Evolutionary conservation across 2,888 invertebrate genomes (phyloP), one percentile per base, ranked within the genome.

Genomic region (Campaea margaritaria): DNA sequence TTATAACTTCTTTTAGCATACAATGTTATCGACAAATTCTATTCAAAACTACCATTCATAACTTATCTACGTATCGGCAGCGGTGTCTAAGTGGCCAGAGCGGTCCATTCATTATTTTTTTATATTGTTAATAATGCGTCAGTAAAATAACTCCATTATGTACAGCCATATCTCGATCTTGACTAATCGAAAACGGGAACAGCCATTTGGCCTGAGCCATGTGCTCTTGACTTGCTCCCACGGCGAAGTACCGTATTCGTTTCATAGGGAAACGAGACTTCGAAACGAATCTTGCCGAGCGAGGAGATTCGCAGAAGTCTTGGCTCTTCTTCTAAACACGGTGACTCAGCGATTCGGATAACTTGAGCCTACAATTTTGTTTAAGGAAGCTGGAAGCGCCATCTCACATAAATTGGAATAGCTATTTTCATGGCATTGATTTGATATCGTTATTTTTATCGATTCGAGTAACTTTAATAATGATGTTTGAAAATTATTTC

Each of bases 91-190:
- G 50, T 51, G 56, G 55, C 46, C 52, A 53, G 43, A 62, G 47
- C 50, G 46, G 53, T 51, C 53, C 64, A 67, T 67, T 64, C 67
- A 67, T 62, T 64, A 64, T 62, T 67, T 62, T 61, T 60, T 54
- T 59, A 60, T 62, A 64, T 56, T 60, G 56, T 47, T 58, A 63
- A 51, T 61, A 67, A 62, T 54, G 54, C 55, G 56, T 54, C 64
- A 44, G 59, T 60, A 62, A 62, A 68, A 65, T 56, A n/a, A 57
- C 58, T 66, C 65, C 68, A 66, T 68, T 68, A 60, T 66, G 39
- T 64, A 21, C 43, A 27, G 50, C 38, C 38, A 2, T 65, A 65
- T 65, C 65, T 57, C 52, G 60, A 67, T 68, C 63, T 63, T 16
- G 36, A 49, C 53, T 64, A 61, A 67, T 66, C 58, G 64, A 56